Base-by-base conservation (phyloP, 2,113 vertebrate species). In the Petroica traversi region DNA sequence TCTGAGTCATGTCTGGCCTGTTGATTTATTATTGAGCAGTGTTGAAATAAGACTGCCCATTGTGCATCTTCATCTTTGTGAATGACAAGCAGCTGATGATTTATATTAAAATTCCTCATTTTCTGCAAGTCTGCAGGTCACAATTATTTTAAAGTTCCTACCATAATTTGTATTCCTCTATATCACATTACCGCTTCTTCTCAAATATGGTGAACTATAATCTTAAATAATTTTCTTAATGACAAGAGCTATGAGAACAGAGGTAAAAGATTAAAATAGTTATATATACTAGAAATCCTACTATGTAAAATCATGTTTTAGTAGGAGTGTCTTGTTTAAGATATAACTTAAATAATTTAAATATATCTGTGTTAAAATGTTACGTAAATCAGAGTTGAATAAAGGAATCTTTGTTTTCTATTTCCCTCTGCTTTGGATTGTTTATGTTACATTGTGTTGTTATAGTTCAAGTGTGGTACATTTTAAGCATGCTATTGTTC, bases 11-110 rank as follows among this genome's bases (percentile, higher is more conserved):
- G 85, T 95, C 95, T 92, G 76, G 64, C 28, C 68, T 73, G 48
- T 55, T 93, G 93, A 95, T 95, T 92, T 96, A 93, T 95, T 95
- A 91, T 73, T 88, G 88, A 95, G 38, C 66, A 90, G 49, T 52
- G 41, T 36, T 93, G 78, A 89, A 95, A 64, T 76, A 36, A 90
- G 58, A 52, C 66, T 51, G 20, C 41, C 63, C 78, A 15, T 58
- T 89, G 79, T 66, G 48, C 57, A 71, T 94, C 89, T 95, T 95
- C 64, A 59, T 89, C 76, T 73, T 84, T 87, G 36, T 43, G 41
- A 85, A 91, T 73, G 49, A 72, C 45, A 89, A 81, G 41, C 3
- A 93, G 29, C 19, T 83, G 17, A 24, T 0, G 0, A 78, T 74
- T 87, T n/a, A 46, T 49, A 75, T 43, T 89, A 58, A 28, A 85